Evolutionary conservation across 1,140 invertebrate genomes (phyloP).

Genomic region (Drosophila nasuta): DNA sequence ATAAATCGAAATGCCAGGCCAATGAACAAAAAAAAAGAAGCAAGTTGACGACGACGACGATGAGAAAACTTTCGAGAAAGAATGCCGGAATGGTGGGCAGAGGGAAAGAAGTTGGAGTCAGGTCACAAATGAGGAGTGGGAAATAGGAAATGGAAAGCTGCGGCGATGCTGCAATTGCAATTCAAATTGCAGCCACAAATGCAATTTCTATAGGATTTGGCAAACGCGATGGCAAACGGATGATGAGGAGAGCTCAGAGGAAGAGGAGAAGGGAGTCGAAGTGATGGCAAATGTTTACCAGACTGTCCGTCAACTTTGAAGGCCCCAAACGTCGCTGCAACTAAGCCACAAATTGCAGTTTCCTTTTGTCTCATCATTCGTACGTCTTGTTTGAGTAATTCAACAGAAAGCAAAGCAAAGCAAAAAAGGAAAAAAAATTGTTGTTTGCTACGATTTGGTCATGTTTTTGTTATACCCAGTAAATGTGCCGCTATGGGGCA

Average conservation of each 20-base stretch:
- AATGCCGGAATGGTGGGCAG: constrained; percentile 27
- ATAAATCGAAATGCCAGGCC: constrained; percentile 50
- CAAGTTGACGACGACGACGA: constrained; percentile 31
- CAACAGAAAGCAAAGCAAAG: constrained; percentile 12
- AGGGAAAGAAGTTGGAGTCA: too few species aligned
- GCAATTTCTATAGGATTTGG: constrained; percentile 79
- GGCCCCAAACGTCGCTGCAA: constrained; percentile 7
- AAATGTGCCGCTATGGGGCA: not conserved
- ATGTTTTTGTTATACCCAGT: constrained; percentile 28
- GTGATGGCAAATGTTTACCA: constrained; percentile 34
- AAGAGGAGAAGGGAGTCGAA: not conserved
- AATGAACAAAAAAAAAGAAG: constrained; percentile 39
- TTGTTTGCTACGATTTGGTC: constrained; percentile 57
- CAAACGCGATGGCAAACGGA: constrained; percentile 10
- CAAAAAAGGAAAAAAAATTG: constrained; percentile 20
- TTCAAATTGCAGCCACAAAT: constrained; percentile 79
- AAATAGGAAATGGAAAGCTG: not conserved
- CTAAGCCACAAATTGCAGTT: constrained; percentile 53
- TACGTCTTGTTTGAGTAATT: constrained; percentile 46
- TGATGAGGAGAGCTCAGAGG: not conserved
- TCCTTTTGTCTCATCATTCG: constrained; percentile 47
- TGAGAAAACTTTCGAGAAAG: constrained; percentile 43
- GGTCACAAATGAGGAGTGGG: too few species aligned
- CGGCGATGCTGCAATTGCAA: constrained; percentile 61
- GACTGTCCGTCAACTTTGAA: constrained; percentile 25